Evolutionary conservation across 2,113 vertebrate genomes (phyloP).

Genomic region (Paradoxurus hermaphroditus): DNA sequence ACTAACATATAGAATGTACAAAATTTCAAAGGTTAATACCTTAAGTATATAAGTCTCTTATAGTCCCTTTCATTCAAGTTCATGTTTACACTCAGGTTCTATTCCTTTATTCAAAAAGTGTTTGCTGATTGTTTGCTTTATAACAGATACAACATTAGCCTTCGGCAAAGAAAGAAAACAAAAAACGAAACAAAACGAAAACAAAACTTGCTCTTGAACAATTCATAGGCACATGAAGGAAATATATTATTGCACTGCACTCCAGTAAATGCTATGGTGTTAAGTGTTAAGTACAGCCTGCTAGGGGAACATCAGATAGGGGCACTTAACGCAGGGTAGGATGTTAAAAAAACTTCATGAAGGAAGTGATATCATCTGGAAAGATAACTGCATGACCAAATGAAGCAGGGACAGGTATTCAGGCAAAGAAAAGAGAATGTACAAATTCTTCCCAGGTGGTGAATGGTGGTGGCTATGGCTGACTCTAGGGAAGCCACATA

Average conservation of each 20-base stretch:
- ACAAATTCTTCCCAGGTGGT: background rate
- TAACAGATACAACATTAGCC: background rate
- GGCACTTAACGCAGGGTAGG: background rate
- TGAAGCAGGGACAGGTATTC: background rate
- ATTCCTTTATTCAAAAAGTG: background rate
- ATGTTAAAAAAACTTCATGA: background rate
- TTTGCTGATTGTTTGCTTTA: background rate
- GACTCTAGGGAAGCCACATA: background rate
- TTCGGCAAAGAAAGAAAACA: background rate
- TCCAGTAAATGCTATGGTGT: background rate
- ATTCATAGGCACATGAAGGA: background rate
- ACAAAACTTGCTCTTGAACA: background rate
- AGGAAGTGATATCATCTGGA: background rate
- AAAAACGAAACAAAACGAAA: background rate
- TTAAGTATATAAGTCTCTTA: background rate
- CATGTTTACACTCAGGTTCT: slow-evolving; percentile 25
- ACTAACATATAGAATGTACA: background rate
- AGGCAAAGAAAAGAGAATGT: background rate
- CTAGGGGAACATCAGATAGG: background rate
- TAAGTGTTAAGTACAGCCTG: background rate
- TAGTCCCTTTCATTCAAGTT: background rate
- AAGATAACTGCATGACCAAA: background rate
- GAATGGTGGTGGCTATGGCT: background rate
- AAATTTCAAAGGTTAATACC: slow-evolving; percentile 5
- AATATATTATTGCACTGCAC: background rate